Evolutionary conservation across 2,888 invertebrate species (phyloP), one percentile per base, ranked within the genome.

Genomic region (Diaprepes abbreviatus): DNA sequence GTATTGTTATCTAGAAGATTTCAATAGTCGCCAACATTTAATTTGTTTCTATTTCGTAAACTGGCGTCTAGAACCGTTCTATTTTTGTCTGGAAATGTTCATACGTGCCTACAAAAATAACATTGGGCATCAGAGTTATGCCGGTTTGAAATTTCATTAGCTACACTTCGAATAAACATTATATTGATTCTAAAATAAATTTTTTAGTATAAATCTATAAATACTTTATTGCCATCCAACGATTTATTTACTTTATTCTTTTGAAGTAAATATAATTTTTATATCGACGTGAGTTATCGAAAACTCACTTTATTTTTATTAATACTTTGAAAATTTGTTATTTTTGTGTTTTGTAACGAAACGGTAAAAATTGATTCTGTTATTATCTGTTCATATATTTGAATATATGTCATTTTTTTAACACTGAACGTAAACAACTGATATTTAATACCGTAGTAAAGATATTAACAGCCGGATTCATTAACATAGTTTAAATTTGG

Each of bases 41-140:
- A 48, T 67, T 59, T 59, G 54, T 60, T 66, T 45, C 31, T 58
- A 24, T 67, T 67, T 62, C 62, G 62, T 67, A 67, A 62, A 54
- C 57, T 69, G 59, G 69, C 69, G 69, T 69, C 69, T 69, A 58
- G 52, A 58, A 52, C 38, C n/a, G 54, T 36, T 58, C 69, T 69
- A 69, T 69, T 69, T 69, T 54, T 17, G 52, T 40, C 28, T 40
- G 31, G 33, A 68, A 57, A 57, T 24, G 43, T 43, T 62, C 55
- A 36, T 62, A 43, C 40, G 55, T 54, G 57, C 36, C 24, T 58
- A 59, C 69, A 19, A 45, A 69, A 69, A 69, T 69, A 69, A 65
- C 69, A 50, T 45, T 40, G 40, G 40, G 28, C 58, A 28, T 48
- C 31, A 52, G 12, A 55, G 45, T 60, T 62, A 58, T 36, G 63